These are phyloP conservation scores for Phoeniculus purpureus DNA, from an alignment of 2,797 vertebrate genomes.

Conservation along the genomic window DNA sequence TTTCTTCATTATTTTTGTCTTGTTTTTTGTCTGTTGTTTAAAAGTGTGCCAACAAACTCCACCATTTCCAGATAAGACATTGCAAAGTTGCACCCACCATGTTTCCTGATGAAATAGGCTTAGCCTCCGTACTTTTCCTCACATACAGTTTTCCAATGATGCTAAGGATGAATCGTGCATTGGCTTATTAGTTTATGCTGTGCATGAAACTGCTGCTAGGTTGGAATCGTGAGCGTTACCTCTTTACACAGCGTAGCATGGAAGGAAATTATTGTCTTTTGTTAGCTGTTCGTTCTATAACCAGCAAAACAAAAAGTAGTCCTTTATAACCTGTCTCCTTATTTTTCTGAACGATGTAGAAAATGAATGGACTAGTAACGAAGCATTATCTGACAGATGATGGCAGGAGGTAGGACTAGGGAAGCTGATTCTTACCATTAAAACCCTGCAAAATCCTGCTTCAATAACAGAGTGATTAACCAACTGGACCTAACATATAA, in stretches of 20 bases:
- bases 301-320: conserved; percentile 1
- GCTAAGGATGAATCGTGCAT: background rate
- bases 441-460: conserved; percentile 46
- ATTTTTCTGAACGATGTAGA: conserved; percentile 22
- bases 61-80: background rate
- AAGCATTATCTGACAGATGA: conserved; percentile 62
- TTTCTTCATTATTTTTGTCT: background rate
- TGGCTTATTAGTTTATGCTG: background rate
- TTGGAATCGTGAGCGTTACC: background rate
- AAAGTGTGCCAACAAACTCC: background rate
- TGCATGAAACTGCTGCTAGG: background rate
- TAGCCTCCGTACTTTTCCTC: background rate
- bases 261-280: background rate
- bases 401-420: conserved; percentile 31
- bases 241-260: background rate
- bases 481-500: conserved; percentile 41
- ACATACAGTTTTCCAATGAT: background rate
- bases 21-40: background rate
- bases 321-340: background rate
- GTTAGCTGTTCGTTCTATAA: background rate
- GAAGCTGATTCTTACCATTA: conserved; percentile 56
- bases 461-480: conserved; percentile 64
- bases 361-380: conserved; percentile 57
- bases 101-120: background rate
- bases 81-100: background rate